Conservation (phyloP, 2,888 invertebrate species). For the Pterostichus madidus region DNA sequence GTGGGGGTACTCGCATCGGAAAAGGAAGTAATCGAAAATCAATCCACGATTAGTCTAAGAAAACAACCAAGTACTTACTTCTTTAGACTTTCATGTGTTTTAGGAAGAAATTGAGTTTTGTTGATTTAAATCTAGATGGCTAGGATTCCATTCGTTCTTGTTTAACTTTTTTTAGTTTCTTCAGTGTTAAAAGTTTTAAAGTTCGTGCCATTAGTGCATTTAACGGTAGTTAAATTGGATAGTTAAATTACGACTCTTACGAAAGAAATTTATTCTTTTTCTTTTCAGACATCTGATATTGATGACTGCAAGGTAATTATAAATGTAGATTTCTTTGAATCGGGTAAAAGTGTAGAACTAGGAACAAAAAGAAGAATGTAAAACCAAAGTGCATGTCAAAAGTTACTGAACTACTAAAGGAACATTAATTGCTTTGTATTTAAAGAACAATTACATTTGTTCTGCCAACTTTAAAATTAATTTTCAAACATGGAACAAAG, state of each 20-base stretch:
- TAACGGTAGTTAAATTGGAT: constrained; percentile 9
- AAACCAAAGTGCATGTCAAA: constrained; percentile 25
- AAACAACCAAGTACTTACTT: constrained; percentile 48
- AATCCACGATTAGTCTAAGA: constrained; percentile 37
- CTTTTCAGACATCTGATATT: constrained; percentile 22
- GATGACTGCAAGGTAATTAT: constrained; percentile 41
- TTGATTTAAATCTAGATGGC: constrained; percentile 46
- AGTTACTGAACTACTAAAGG: constrained; percentile 33
- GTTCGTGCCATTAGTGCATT: constrained; percentile 43
- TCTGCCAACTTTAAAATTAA: constrained; percentile 45
- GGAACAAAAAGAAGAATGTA: constrained; percentile 4
- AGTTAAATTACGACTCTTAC: constrained; percentile 7
- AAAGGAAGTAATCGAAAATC: constrained; percentile 53
- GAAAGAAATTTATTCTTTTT: constrained; percentile 39
- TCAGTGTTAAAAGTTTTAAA: constrained; percentile 21
- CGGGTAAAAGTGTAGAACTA: background rate
- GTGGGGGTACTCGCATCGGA: constrained; percentile 1
- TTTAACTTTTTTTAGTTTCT: background rate
- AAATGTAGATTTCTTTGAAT: constrained; percentile 46
- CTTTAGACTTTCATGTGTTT: constrained; percentile 37
- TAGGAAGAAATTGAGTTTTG: constrained; percentile 38
- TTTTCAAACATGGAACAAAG: constrained; percentile 31
- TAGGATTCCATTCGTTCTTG: constrained; percentile 43
- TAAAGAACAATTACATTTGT: constrained; percentile 51
- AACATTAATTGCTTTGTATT: constrained; percentile 49